Evolutionary conservation across 1,140 invertebrate genomes (phyloP).

Genomic region (Lerema accius): DNA sequence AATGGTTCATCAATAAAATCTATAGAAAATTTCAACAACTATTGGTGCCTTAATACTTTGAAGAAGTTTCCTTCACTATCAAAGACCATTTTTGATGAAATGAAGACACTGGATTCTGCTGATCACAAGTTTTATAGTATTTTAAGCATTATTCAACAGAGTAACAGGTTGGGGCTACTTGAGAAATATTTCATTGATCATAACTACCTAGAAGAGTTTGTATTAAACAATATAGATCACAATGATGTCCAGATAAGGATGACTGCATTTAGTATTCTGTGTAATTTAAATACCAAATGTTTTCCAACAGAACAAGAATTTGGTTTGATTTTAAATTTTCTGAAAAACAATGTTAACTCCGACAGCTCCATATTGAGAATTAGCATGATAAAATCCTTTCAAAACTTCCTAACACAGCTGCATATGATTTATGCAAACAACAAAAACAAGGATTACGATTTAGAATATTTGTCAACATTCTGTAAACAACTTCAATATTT

Average conservation of each 20-base stretch:
- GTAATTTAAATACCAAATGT: slow-evolving; percentile 54
- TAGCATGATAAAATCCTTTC: slow-evolving; percentile 66
- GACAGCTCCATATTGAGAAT: slow-evolving; percentile 73
- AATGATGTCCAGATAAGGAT: slow-evolving; percentile 58
- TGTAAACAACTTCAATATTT: slow-evolving; percentile 57
- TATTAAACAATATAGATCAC: slow-evolving; percentile 52
- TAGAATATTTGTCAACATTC: slow-evolving; percentile 47
- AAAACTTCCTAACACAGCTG: slow-evolving; percentile 53
- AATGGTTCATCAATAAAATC: slow-evolving; percentile 45
- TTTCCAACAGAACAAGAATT: slow-evolving; percentile 56
- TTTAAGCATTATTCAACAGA: slow-evolving; percentile 66
- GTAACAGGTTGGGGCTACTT: slow-evolving; percentile 62
- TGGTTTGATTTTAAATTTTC: slow-evolving; percentile 57
- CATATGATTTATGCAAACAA: slow-evolving; percentile 49
- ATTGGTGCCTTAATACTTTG: slow-evolving; percentile 73
- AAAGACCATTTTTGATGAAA: slow-evolving; percentile 45
- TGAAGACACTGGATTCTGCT: slow-evolving; percentile 39
- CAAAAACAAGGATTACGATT: slow-evolving; percentile 32
- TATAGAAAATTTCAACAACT: slow-evolving; percentile 72
- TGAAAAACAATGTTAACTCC: slow-evolving; percentile 71
- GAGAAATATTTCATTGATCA: slow-evolving; percentile 43
- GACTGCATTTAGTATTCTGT: slow-evolving; percentile 71
- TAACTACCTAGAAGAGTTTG: slow-evolving; percentile 28
- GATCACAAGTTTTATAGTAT: slow-evolving; percentile 55
- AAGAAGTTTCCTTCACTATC: slow-evolving; percentile 68